Base-by-base conservation (phyloP, 2,888 invertebrate genomes). In the Yponomeuta evonymella region DNA sequence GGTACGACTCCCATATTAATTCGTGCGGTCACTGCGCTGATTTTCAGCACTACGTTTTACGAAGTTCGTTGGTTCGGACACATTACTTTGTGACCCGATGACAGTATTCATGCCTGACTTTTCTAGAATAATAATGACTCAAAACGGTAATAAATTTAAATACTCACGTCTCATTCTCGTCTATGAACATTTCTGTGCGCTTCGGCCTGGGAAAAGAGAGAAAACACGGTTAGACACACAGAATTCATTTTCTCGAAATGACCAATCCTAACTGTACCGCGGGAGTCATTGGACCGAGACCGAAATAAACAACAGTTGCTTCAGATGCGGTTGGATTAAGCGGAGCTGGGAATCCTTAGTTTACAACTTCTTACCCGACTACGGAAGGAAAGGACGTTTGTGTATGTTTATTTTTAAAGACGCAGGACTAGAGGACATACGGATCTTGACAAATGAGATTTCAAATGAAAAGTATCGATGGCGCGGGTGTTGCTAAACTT, bases 131-230 rank as follows among this genome's bases (percentile, higher is more conserved):
- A 15, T 30, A 33, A 66, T 66, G 12, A 30, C 36, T 66, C 15
- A 66, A 67, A 36, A 15, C 15, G 15, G 63, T 11, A 71, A 74
- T 68, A 67, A 48, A 30, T 67, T 51, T 23, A 71, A 69, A 43
- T 77, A 90, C 91, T 92, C 76, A 92, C 91, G 90, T 88, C 80
- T 92, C 91, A 88, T 92, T 92, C 84, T 91, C 91, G 90, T 92
- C 91, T 88, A 92, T 91, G 81, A 92, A 92, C 91, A 92, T 92
- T 79, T 88, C 87, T 85, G 82, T 84, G 77, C 82, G 79, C 77
- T 88, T 86, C 79, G 83, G 88, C 85, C 91, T 92, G 91, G 81
- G 85, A 82, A 81, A 76, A 76, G 73, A 71, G 74, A 69, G 66
- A 68, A 67, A 65, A 11, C 48, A 58, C 67, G 69, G 67, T 67